These are phyloP conservation scores for Papilio xuthus DNA, from an alignment of 1,140 invertebrate genomes.

Conservation along the genomic window DNA sequence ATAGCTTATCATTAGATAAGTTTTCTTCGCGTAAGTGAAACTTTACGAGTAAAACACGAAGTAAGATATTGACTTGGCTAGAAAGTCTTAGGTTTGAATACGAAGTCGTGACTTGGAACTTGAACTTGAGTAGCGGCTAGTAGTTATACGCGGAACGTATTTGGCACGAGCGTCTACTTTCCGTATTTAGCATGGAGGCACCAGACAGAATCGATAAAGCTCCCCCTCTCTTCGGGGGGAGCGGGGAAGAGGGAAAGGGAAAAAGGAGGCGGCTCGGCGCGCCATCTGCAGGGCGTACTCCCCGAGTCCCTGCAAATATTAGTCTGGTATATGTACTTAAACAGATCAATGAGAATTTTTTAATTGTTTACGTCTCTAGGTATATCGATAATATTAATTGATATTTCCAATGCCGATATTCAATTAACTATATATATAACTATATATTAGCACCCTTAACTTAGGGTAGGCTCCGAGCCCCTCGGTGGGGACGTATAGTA, in stretches of 20 bases:
- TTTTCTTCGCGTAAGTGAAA: slow-evolving; percentile 31
- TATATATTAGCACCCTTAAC: too few species aligned
- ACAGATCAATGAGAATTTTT: background rate
- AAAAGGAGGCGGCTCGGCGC: slow-evolving; percentile 47
- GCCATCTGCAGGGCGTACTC: slow-evolving; percentile 59
- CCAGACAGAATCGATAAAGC: slow-evolving; percentile 76
- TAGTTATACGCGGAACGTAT: slow-evolving; percentile 42
- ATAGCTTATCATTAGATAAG: background rate
- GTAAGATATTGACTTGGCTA: slow-evolving; percentile 56
- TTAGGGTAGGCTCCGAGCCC: too few species aligned
- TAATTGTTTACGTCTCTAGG: too few species aligned
- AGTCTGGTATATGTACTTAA: background rate
- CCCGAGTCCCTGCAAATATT: slow-evolving; percentile 37
- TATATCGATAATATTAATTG: background rate
- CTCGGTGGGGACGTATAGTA: too few species aligned
- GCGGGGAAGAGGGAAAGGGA: slow-evolving; percentile 24
- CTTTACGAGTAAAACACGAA: slow-evolving; percentile 50
- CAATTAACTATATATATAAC: too few species aligned
- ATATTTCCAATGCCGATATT: background rate
- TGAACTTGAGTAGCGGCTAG: slow-evolving; percentile 53
- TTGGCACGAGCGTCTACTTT: slow-evolving; percentile 51
- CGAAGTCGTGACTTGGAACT: slow-evolving; percentile 63
- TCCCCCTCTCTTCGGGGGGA: slow-evolving; percentile 39
- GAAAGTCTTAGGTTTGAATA: slow-evolving; percentile 62
- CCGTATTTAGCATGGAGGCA: slow-evolving; percentile 61